Evolutionary conservation across 1,140 invertebrate genomes (phyloP).

Genomic region (Drosophila kikkawai): DNA sequence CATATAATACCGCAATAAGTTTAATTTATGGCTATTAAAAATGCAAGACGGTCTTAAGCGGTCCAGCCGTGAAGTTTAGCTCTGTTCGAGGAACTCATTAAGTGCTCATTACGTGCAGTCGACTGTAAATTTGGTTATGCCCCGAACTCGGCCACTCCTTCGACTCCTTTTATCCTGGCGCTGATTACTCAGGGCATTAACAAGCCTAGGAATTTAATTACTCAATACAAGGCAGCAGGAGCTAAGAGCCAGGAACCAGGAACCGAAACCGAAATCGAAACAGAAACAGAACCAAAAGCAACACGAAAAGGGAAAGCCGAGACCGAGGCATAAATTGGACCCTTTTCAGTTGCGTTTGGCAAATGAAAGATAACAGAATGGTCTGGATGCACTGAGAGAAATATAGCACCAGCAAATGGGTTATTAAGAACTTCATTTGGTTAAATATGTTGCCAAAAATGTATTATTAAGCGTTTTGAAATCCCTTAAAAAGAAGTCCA

Average conservation of each 20-base stretch:
- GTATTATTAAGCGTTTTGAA: too few relatives aligned
- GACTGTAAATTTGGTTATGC: slow-evolving; percentile 58
- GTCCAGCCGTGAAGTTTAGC: slow-evolving; percentile 1
- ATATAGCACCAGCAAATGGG: neutral
- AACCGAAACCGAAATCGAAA: slow-evolving; percentile 11
- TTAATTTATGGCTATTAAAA: slow-evolving; percentile 36
- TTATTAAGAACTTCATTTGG: too few relatives aligned
- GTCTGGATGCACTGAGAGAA: neutral
- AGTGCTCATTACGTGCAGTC: slow-evolving; percentile 63
- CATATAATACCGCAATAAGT: slow-evolving; percentile 6
- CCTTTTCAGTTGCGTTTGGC: slow-evolving; percentile 50
- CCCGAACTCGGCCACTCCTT: slow-evolving; percentile 26
- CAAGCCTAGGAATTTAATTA: slow-evolving; percentile 53
- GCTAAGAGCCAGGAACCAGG: neutral
- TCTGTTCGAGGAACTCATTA: slow-evolving; percentile 52
- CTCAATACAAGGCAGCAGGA: slow-evolving; percentile 19
- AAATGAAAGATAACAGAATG: slow-evolving; percentile 40
- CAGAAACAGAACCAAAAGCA: slow-evolving; percentile 6
- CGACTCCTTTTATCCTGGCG: slow-evolving; percentile 34
- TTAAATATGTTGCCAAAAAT: too few relatives aligned
- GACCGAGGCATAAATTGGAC: slow-evolving; percentile 33
- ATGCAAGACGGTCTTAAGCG: slow-evolving; percentile 23
- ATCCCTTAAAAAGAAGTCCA: too few relatives aligned
- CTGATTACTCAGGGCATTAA: slow-evolving; percentile 51
- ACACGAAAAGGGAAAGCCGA: slow-evolving; percentile 22